phyloP scores from a whole-genome alignment of 2,113 vertebrate species.

The Catagonus wagneri region DNA sequence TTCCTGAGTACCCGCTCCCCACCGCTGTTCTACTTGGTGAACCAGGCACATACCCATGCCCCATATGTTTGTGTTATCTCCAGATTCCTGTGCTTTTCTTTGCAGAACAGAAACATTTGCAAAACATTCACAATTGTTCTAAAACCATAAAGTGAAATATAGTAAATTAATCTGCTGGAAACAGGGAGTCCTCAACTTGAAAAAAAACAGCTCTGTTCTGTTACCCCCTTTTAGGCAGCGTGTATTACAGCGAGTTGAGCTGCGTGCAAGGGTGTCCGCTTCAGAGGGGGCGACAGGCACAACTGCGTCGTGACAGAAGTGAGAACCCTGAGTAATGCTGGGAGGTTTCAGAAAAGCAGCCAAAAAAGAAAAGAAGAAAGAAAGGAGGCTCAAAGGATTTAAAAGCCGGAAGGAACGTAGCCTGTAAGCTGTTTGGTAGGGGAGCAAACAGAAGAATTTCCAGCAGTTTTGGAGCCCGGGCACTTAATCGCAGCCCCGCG shows the following conservation, averaged over 20 bases:
- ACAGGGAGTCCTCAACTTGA: neutral
- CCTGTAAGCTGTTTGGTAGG: neutral
- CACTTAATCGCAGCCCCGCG: neutral
- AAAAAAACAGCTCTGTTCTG: neutral
- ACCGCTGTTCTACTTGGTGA: conserved; percentile 15
- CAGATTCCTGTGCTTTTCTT: conserved; percentile 64
- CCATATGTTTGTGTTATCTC: conserved; percentile 73
- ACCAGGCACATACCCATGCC: conserved; percentile 46
- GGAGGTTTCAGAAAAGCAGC: neutral
- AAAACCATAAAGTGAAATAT: conserved; percentile 15
- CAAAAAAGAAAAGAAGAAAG: neutral
- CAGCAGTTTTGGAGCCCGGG: too few species aligned
- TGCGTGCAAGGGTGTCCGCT: neutral
- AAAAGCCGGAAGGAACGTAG: neutral
- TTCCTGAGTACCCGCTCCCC: neutral
- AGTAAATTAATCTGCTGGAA: conserved; percentile 42
- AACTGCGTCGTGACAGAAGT: neutral
- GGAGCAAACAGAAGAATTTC: neutral
- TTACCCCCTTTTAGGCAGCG: neutral
- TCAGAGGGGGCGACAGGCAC: accelerated
- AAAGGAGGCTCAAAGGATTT: neutral
- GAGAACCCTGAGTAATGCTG: neutral
- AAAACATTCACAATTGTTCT: conserved; percentile 63
- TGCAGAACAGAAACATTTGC: conserved; percentile 69
- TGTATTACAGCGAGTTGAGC: neutral